Conservation (phyloP, 2,888 invertebrate species). For the Pachydiplax longipennis region DNA sequence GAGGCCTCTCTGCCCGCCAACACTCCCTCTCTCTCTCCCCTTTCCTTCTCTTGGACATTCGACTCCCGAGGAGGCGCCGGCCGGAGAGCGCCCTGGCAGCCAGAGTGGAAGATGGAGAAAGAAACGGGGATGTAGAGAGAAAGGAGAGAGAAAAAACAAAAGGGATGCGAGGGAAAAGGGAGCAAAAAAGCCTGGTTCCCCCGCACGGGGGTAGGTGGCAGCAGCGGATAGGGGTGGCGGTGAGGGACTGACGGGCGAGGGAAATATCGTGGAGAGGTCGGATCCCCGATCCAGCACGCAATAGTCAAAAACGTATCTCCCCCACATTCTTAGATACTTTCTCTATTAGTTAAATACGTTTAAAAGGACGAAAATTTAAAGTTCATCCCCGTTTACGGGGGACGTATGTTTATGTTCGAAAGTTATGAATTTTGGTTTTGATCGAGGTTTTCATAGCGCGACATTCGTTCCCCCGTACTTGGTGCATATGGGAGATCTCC, state of each 20-base stretch:
- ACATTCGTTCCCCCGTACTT: no score
- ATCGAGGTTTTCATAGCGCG: no score
- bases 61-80: conserved; percentile 44
- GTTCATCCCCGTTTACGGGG: no score
- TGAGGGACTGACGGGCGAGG: background rate
- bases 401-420: no score
- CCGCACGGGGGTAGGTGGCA: conserved; percentile 25
- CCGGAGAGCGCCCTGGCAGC: conserved; percentile 26
- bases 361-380: no score
- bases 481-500: no score
- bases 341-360: no score
- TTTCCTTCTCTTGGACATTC: conserved; percentile 45
- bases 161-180: background rate
- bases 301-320: background rate
- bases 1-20: background rate
- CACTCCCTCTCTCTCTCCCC: conserved; percentile 56
- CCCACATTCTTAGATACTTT: background rate
- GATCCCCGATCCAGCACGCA: background rate
- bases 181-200: conserved; percentile 14
- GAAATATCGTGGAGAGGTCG: conserved; percentile 14
- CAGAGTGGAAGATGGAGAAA: conserved; percentile 47
- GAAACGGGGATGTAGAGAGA: background rate
- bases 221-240: background rate
- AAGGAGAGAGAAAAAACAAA: background rate
- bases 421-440: no score